Base-by-base conservation (phyloP, 2,888 invertebrate genomes). In the Neria commutata region DNA sequence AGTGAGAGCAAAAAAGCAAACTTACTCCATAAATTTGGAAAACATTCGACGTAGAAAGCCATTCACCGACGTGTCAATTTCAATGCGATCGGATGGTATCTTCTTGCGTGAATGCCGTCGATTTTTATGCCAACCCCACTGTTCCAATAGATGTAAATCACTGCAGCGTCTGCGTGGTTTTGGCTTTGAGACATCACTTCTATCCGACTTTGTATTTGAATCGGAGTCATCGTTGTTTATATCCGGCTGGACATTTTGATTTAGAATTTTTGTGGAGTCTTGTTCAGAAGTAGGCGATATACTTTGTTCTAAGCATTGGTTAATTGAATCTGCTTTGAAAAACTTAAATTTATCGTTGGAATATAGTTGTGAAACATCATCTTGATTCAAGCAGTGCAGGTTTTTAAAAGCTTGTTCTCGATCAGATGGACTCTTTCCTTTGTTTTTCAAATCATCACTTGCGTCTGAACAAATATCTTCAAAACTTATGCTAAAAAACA, bases 81-180 rank as follows among this genome's bases (percentile, higher is more conserved):
- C 76, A 11, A 69, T 63, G 17, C 70, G 67, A 49, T 77, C 78
- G 23, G 65, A 69, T 58, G 72, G 70, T 49, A 65, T 67, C 56
- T 75, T 78, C 56, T 76, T 77, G 3, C 75, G 67, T 16, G 76
- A 73, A 1, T 73, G 72, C 14, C 25, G 34, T 1, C 77, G 70
- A 57, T 73, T 77, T 62, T 78, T 78, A 68, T 90, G 91, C 90
- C 91, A 91, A 52, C 90, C 89, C 90, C 91, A 91, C 67, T 89
- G 89, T 69, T 91, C 88, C 21, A 92, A 79, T 67, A 88, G 88
- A 50, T 88, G 88, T 14, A 91, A 81, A 26, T 89, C 88, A 79
- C 90, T 91, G 37, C 91, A 87, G 61, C 91, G 83, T n/a, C 91
- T 83, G 67, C 91, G 86, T 5, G 81, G 79, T 54, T 79, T 81